Evolutionary conservation across 2,113 vertebrate genomes (phyloP).

Genomic region (Myotis yumanensis): DNA sequence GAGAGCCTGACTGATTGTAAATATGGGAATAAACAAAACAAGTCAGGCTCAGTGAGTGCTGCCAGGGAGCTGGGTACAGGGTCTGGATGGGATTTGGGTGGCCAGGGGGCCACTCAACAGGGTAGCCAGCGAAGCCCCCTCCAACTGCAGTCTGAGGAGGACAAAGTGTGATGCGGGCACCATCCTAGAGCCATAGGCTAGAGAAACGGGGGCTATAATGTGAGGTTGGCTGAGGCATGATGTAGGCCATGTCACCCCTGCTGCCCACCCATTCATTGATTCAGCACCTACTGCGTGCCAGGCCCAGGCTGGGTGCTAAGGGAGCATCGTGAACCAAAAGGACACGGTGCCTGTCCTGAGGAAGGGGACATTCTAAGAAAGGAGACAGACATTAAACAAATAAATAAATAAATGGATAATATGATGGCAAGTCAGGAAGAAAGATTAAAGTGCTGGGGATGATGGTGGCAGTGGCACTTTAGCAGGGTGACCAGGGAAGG

Average conservation of each 20-base stretch:
- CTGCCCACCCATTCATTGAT: neutral
- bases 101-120: fast-evolving
- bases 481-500: neutral
- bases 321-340: neutral
- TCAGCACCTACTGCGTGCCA: neutral
- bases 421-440: neutral
- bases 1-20: neutral
- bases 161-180: neutral
- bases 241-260: neutral
- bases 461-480: neutral
- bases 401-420: neutral
- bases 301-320: neutral
- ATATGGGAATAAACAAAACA: neutral
- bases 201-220: neutral
- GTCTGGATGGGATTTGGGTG: neutral
- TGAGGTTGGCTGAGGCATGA: neutral
- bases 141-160: neutral
- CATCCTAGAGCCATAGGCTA: no score
- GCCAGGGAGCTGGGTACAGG: neutral
- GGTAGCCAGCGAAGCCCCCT: no score
- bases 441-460: neutral
- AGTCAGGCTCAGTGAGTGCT: fast-evolving
- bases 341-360: neutral
- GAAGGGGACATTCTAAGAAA: neutral
- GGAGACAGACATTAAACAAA: neutral